Percentiles rank a stretch among this genome's conserved stretches.
Conservation (phyloP, 2,113 vertebrate species). For the Plecturocebus donacophilus region DNA sequence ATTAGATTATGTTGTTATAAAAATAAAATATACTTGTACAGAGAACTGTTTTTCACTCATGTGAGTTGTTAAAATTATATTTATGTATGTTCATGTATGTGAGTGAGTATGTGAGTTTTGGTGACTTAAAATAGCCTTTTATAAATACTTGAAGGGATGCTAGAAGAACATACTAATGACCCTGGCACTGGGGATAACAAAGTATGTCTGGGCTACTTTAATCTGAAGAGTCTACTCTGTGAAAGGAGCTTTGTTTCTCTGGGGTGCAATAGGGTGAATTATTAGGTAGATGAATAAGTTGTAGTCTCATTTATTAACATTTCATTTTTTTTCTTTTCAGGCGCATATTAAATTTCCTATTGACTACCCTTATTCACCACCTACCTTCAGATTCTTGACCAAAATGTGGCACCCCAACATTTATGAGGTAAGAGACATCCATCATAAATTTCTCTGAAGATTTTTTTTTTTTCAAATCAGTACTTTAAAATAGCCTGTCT, state of each 20-base stretch:
- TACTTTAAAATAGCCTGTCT: constrained; percentile 28
- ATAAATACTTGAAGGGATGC: constrained; percentile 39
- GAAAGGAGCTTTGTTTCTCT: constrained; percentile 24
- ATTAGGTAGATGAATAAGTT: constrained; percentile 44
- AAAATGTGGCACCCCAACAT: constrained; percentile 99
- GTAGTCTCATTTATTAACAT: constrained; percentile 61
- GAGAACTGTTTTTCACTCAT: neutral
- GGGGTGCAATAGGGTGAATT: constrained; percentile 33
- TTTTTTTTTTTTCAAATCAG: constrained; percentile 44
- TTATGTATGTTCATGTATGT: neutral
- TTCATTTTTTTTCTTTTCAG: constrained; percentile 83
- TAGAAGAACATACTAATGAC: constrained; percentile 25
- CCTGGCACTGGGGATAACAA: neutral
- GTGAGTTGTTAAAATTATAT: constrained; percentile 20
- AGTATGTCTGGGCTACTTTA: constrained; percentile 38
- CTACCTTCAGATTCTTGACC: constrained; percentile 98
- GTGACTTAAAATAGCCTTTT: neutral
- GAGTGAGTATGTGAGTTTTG: constrained; percentile 3
- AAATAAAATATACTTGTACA: neutral
- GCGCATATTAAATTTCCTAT: constrained; percentile 99
- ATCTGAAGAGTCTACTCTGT: neutral
- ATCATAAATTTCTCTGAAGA: constrained; percentile 52
- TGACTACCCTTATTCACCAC: constrained; percentile 98
- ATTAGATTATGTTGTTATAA: neutral
- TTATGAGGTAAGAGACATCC: constrained; percentile 92